Base-by-base conservation (phyloP, 2,113 vertebrate genomes). In the Colossoma macropomum region DNA sequence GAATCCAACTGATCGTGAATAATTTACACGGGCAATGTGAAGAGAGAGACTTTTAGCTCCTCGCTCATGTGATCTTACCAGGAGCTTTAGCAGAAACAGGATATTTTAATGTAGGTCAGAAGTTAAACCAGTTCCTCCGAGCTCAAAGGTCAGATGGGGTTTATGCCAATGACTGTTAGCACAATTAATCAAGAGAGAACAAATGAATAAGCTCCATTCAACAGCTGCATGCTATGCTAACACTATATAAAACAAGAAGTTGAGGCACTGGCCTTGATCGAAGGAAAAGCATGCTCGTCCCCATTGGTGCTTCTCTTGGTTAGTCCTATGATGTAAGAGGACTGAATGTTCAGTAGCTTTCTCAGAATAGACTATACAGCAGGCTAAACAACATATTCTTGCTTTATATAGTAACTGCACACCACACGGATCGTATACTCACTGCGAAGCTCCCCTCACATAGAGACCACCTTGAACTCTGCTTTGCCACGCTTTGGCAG, bases 1-100 rank as follows among this genome's bases (percentile, higher is more conserved):
- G 50, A 72, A 80, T 87, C 76, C 70, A 74, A 59, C 66, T 52
- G 3, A 10, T 54, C 19, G n/a, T 78, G 5, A 66, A 85, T 88
- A 56, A 87, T 77, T 88, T 13, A 87, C 32, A 15, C 3, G 75
- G 13, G 75, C 0, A 84, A 81, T 77, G 54, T 80, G 54, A 77
- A 74, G 80, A 80, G 59, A 79, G 41, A 45, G 54, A 78, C 83
- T 34, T 77, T 77, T 82, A 74, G 77, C 63, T 71, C 34, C 80
- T 69, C 48, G 62, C 75, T 69, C 32, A 32, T 56, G 30, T 30
- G 54, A 85, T 80, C 84, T 80, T 83, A 81, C 52, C 38, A 74
- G 86, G 81, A 87, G 80, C 84, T 80, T 69, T 81, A 74, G 65
- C 69, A 74, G 85, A 84, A 84, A 86, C 85, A 84, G 74, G 74